Base-by-base conservation (phyloP, 2,888 invertebrate genomes). In the Siphlonurus alternatus region DNA sequence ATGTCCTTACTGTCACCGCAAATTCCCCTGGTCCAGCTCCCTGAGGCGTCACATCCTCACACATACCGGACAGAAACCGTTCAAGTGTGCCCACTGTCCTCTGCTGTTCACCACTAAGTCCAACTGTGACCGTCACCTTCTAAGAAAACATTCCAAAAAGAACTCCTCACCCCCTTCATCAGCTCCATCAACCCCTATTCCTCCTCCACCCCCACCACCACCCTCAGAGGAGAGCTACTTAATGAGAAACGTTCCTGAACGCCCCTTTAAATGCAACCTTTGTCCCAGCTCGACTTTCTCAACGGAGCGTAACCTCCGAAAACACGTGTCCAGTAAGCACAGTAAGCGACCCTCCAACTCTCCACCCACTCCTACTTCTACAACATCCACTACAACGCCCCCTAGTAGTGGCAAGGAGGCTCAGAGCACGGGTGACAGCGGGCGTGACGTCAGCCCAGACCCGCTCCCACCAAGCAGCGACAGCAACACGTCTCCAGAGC, bases 11-110 rank as follows among this genome's bases (percentile, higher is more conserved):
- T 97, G 97, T 76, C 86, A 88, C 70, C 83, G 96, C 54, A 92
- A 93, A 73, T 97, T 97, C 76, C 96, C 97, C 0, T 97, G 97
- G 97, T 90, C 92, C 0, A 95, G 94, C 25, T 96, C 95, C 0
- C 79, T 97, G 24, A 85, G 94, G n/a, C 83, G 97, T 10, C 97
- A 97, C 75, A 89, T 97, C 53, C 78, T 93, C 3, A 97, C 97
- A 0, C 97, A 97, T 74, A 97, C 96, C 0, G 94, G 80, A 1
- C 95, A 96, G 73, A 97, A 97, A 73, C 97, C 97, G 0, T 97
- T 89, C 79, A 93, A 94, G 73, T 97, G 97, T 75, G 88, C 90
- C 0, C 88, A 92, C 72, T 97, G 97, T 73, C 89, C 92, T 0
- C 80, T 96, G 7, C 84, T 93, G 1, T 97, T 97, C 75, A 97